These are phyloP conservation scores for Bombus sibiricus DNA, from an alignment of 1,140 invertebrate species.

Conservation along the genomic window DNA sequence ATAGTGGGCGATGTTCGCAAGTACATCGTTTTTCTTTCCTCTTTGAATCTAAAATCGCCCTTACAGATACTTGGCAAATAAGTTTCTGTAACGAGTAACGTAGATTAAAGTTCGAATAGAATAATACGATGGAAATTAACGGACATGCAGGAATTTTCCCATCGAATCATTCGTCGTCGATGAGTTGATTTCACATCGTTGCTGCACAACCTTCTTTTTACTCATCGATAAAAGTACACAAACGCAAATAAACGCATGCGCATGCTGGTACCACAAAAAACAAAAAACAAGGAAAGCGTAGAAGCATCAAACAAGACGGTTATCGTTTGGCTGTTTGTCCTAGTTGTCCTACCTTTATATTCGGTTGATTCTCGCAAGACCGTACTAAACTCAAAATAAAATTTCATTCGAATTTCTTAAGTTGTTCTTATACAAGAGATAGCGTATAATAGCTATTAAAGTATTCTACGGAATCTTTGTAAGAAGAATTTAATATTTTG, in stretches of 20 bases:
- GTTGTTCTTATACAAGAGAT: too few species aligned
- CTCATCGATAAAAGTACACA: not conserved
- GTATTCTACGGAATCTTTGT: too few species aligned
- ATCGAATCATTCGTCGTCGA: not conserved
- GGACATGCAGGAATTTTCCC: too few species aligned
- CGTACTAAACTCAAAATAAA: too few species aligned
- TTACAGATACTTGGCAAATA: not conserved
- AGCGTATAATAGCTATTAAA: too few species aligned
- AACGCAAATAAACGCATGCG: not conserved
- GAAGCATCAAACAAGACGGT: conserved; percentile 37
- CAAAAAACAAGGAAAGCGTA: conserved; percentile 34
- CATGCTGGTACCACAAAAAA: not conserved
- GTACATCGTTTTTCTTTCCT: too few species aligned
- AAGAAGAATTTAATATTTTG: too few species aligned
- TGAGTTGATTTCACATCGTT: not conserved
- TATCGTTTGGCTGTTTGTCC: conserved; percentile 19
- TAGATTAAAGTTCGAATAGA: not conserved
- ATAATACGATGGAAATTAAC: not conserved
- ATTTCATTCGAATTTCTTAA: too few species aligned
- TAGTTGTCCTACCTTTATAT: not conserved
- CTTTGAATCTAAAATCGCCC: too few species aligned
- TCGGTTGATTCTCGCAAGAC: too few species aligned
- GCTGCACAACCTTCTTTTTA: not conserved
- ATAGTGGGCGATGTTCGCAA: too few species aligned
- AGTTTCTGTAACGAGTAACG: not conserved